phyloP scores from a whole-genome alignment of 2,113 vertebrate species.

The Colinus virginianus region DNA sequence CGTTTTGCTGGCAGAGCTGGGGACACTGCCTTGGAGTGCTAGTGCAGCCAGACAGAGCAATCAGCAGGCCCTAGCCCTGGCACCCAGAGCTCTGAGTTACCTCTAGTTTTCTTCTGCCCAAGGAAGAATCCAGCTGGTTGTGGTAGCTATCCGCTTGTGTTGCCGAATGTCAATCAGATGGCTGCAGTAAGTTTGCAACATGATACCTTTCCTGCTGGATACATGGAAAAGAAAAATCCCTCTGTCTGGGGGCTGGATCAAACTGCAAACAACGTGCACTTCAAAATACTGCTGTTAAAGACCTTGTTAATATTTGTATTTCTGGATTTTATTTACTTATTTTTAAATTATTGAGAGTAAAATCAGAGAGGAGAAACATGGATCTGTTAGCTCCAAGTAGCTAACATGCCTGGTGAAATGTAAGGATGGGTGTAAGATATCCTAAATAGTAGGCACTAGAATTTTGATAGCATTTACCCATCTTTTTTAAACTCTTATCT shows the following conservation, averaged over 20 bases:
- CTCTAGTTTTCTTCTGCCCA: not conserved
- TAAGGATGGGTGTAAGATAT: not conserved
- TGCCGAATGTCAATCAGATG: not conserved
- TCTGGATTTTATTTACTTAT: not conserved
- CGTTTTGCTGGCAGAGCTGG: not conserved
- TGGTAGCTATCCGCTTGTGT: slow-evolving; percentile 15
- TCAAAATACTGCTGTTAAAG: slow-evolving; percentile 30
- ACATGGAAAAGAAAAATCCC: not conserved
- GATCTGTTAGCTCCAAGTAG: not conserved
- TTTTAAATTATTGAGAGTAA: not conserved
- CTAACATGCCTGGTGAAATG: not conserved
- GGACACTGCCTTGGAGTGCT: not conserved
- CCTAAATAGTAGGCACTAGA: not conserved
- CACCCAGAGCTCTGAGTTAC: not conserved
- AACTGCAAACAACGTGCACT: not conserved
- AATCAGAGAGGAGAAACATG: not conserved
- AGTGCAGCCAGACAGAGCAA: not conserved
- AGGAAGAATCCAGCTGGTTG: slow-evolving; percentile 43
- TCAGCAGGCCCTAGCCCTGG: not conserved
- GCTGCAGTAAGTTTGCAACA: slow-evolving; percentile 20
- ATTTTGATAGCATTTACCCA: not conserved
- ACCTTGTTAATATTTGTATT: slow-evolving; percentile 3
- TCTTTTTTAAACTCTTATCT: not conserved
- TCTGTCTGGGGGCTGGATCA: slow-evolving; percentile 21
- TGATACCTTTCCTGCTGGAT: slow-evolving; percentile 34